phyloP scores from a whole-genome alignment of 1,140 invertebrate species.

The Chironomus striatipennis region DNA sequence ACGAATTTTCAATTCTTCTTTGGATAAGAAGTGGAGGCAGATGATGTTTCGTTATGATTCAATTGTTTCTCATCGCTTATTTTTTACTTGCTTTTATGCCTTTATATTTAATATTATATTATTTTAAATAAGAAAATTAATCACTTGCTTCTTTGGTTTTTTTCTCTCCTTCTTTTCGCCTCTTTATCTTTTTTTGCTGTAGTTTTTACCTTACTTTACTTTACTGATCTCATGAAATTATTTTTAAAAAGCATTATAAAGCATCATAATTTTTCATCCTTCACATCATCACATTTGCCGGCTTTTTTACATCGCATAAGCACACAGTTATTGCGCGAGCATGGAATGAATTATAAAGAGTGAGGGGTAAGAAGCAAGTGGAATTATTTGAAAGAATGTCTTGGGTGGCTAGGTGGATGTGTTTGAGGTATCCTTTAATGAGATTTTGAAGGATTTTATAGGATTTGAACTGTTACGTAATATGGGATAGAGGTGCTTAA shows the following conservation, averaged over 20 bases:
- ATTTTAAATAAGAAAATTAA: constrained; percentile 19
- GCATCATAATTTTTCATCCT: constrained; percentile 20
- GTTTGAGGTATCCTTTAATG: too few species aligned
- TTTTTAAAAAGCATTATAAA: constrained; percentile 19
- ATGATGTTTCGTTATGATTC: constrained; percentile 22
- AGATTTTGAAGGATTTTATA: too few species aligned
- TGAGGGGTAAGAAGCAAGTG: background rate
- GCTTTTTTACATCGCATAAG: background rate
- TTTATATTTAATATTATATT: background rate
- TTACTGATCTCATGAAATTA: constrained; percentile 3
- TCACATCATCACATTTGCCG: constrained; percentile 20
- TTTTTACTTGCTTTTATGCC: background rate
- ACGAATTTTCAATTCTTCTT: background rate
- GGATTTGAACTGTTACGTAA: too few species aligned
- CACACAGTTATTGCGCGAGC: background rate
- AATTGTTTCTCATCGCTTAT: constrained; percentile 16
- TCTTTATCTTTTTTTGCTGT: too few species aligned
- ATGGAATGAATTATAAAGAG: background rate
- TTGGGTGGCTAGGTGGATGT: too few species aligned
- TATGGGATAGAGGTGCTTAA: too few species aligned
- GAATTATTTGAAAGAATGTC: too few species aligned
- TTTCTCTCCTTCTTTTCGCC: background rate
- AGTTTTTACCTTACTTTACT: too few species aligned
- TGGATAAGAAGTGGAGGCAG: background rate
- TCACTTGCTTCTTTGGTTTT: constrained; percentile 17